Evolutionary conservation across 1,140 invertebrate genomes (phyloP).

Genomic region (Dendrolimus punctatus): DNA sequence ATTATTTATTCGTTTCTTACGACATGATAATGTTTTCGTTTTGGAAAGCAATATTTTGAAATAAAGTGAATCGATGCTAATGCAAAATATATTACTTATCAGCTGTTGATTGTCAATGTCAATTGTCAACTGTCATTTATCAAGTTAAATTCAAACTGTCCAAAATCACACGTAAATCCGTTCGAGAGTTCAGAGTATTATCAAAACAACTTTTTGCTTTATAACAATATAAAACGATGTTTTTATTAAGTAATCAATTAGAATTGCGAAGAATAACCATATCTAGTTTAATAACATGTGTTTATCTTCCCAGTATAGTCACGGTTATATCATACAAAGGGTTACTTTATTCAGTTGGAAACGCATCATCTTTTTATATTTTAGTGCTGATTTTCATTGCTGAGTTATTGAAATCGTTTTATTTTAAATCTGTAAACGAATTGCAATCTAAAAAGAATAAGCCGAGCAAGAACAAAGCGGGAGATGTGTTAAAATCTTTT

Average conservation of each 20-base stretch:
- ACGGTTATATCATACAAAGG: constrained; percentile 59
- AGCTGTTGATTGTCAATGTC: no score
- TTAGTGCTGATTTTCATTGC: constrained; percentile 51
- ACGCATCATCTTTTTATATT: constrained; percentile 54
- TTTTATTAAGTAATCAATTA: constrained; percentile 45
- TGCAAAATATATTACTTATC: no score
- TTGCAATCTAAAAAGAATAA: constrained; percentile 37
- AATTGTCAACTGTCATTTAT: no score
- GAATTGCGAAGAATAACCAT: constrained; percentile 50
- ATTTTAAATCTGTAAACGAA: constrained; percentile 41
- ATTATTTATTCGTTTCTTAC: no score
- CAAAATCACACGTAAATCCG: no score
- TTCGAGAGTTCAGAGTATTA: no score
- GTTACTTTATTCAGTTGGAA: constrained; percentile 58
- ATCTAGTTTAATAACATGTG: constrained; percentile 55
- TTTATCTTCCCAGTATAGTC: constrained; percentile 60
- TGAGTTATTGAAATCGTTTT: constrained; percentile 56
- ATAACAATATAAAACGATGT: constrained; percentile 25
- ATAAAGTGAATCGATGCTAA: no score
- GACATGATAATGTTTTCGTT: no score
- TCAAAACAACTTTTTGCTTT: no score
- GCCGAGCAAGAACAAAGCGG: constrained; percentile 33
- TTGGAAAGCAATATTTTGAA: no score
- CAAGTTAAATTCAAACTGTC: no score
- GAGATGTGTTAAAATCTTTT: constrained; percentile 45